A percentile compares a stretch with the other conserved stretches of the same genome.
Conservation (phyloP, 2,888 invertebrate genomes). For the Ophioninae sp. region DNA sequence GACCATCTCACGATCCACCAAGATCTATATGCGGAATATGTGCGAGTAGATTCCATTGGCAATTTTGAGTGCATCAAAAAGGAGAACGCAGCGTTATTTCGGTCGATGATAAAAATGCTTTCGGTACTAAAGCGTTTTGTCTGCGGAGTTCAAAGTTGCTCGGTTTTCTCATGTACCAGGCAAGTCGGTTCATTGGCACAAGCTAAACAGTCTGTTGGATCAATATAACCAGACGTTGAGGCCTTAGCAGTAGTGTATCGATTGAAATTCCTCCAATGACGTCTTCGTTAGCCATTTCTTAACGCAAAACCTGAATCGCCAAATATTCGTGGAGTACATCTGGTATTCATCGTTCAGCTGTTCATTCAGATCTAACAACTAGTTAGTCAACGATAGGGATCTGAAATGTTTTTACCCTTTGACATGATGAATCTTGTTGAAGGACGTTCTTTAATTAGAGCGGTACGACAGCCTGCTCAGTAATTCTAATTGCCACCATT, state of each 20-base stretch:
- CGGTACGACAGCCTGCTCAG: constrained; percentile 69
- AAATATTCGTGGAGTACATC: neutral
- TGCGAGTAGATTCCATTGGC: neutral
- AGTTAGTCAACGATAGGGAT: neutral
- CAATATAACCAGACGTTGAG: neutral
- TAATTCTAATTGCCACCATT: constrained; percentile 78
- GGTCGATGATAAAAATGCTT: neutral
- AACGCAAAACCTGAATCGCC: neutral
- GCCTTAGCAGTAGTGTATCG: neutral
- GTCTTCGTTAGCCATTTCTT: neutral
- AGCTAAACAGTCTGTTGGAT: neutral
- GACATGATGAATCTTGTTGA: constrained; percentile 18
- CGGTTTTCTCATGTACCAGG: neutral
- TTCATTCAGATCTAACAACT: neutral
- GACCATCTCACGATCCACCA: constrained; percentile 34
- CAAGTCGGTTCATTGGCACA: neutral
- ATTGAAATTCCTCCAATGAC: neutral
- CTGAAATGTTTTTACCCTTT: constrained; percentile 2
- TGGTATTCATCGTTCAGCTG: neutral
- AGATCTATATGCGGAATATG: constrained; percentile 9
- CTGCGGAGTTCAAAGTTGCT: neutral
- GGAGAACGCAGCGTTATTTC: neutral
- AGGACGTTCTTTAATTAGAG: constrained; percentile 49
- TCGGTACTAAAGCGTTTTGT: neutral
- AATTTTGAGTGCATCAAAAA: neutral